Percentiles rank a stretch among this genome's conserved stretches.
Evolutionary conservation across 1,140 invertebrate genomes (phyloP).

Genomic region (Lordiphosa clarofinis): DNA sequence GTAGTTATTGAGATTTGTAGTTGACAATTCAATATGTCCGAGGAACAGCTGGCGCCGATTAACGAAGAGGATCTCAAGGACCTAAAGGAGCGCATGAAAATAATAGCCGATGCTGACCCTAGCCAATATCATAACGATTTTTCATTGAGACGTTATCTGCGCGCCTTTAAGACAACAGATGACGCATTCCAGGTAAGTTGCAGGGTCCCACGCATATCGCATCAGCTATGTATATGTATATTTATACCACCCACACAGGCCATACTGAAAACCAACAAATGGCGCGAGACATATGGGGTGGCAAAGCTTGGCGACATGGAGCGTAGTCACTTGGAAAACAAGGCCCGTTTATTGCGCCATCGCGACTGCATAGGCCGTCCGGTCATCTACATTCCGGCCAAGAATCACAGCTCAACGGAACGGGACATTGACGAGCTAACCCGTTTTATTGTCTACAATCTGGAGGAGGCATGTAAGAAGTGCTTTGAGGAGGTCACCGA

Average conservation of each 20-base stretch:
- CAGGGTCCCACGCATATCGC: constrained; percentile 19
- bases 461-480: constrained; percentile 87
- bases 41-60: constrained; percentile 80
- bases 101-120: constrained; percentile 86
- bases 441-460: constrained; percentile 87
- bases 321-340: constrained; percentile 83
- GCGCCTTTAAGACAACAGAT: constrained; percentile 86
- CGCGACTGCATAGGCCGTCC: constrained; percentile 86
- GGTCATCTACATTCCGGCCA: constrained; percentile 88
- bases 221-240: constrained; percentile 1
- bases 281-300: constrained; percentile 87
- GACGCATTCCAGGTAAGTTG: constrained; percentile 85
- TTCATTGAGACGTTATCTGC: constrained; percentile 85
- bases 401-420: constrained; percentile 86
- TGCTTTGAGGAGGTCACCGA: constrained; percentile 90
- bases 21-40: constrained; percentile 64
- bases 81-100: constrained; percentile 85
- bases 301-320: constrained; percentile 81
- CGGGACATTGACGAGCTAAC: constrained; percentile 87
- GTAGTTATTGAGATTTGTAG: too few relatives aligned
- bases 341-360: constrained; percentile 85
- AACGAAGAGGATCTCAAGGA: constrained; percentile 84
- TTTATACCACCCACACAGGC: constrained; percentile 79
- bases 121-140: constrained; percentile 86
- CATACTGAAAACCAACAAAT: constrained; percentile 88